Base-by-base conservation (phyloP, 1,140 invertebrate genomes). In the Bombus huntii region DNA sequence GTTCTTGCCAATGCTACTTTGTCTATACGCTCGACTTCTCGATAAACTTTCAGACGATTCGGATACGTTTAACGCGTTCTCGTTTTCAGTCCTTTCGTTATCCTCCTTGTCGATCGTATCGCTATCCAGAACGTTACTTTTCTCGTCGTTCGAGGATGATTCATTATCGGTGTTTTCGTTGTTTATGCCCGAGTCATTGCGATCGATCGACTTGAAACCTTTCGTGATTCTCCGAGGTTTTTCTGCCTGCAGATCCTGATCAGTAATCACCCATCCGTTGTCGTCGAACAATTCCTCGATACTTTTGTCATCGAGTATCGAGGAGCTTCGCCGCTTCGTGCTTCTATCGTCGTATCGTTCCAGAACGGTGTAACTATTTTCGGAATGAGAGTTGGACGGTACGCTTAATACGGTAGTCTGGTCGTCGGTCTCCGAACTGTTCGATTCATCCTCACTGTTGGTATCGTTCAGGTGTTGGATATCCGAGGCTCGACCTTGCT, bases 261-360 rank as follows among this genome's bases (percentile, higher is more conserved):
- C 93, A 3, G 90, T 88, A 6, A 95, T 90, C 13, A 95, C 90
- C 94, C 94, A 95, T 15, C 94, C 94, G 75, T 94, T 94, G n/a
- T 94, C 93, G 78, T 95, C 94, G 74, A 95, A 94, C n/a, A 93
- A 79, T 77, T 92, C 94, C 71, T 94, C 92, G 70, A 89, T 79
- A 2, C 83, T 91, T 72, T 89, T 86, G 28, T 85, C 76, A 28
- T 86, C 86, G 76, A 91, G 59, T 39, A 91, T 81, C 44, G 90
- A 91, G 15, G 90, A 85, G 34, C 88, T 89, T 2, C 85, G 84
- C 4, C 87, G 83, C 31, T 88, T 91, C 42, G 28, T 65, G 10
- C 57, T 68, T 18, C 44, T 39, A 15, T 87, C 73, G 31, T 81
- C 80, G 74, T 83, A 75, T 15, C 73, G 81, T 9, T 75, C 79